A percentile compares a stretch with the other conserved stretches of the same genome.
Evolutionary conservation across 1,140 invertebrate genomes (phyloP).

Genomic region (Pseudomyrmex concolor): DNA sequence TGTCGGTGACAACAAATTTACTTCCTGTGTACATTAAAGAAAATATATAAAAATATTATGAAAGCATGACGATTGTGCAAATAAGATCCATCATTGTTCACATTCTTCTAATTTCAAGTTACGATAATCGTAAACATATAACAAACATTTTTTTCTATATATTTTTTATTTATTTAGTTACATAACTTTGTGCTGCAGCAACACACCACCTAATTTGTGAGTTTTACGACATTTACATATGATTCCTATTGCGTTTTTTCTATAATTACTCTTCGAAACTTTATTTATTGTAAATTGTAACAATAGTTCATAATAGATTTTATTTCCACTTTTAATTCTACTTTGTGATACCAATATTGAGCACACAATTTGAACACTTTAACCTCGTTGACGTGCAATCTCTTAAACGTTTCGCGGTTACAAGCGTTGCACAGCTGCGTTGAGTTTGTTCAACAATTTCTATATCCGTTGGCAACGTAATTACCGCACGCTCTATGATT

Average conservation of each 20-base stretch:
- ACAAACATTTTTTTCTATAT: neutral
- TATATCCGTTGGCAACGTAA: neutral
- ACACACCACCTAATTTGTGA: neutral
- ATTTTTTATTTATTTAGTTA: neutral
- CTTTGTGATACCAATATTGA: conserved; percentile 14
- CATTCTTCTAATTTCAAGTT: neutral
- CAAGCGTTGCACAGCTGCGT: neutral
- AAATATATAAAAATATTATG: neutral
- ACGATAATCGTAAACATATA: neutral
- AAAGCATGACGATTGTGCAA: neutral
- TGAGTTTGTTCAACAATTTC: conserved; percentile 44
- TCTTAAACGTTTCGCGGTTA: conserved; percentile 34
- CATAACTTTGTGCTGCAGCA: neutral
- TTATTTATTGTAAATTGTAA: too few species aligned
- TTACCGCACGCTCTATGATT: conserved; percentile 36
- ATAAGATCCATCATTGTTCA: too few species aligned
- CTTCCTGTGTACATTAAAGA: too few species aligned
- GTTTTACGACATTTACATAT: neutral
- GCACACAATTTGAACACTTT: neutral
- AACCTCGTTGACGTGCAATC: conserved; percentile 17
- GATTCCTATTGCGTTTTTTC: too few species aligned
- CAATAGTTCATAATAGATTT: too few species aligned
- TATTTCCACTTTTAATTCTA: neutral
- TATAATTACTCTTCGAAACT: too few species aligned
- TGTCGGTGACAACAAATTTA: too few species aligned